Percentiles rank a stretch among this genome's conserved stretches.
These are phyloP conservation scores for Allacma fusca DNA, from an alignment of 2,888 invertebrate species.

Conservation along the genomic window DNA sequence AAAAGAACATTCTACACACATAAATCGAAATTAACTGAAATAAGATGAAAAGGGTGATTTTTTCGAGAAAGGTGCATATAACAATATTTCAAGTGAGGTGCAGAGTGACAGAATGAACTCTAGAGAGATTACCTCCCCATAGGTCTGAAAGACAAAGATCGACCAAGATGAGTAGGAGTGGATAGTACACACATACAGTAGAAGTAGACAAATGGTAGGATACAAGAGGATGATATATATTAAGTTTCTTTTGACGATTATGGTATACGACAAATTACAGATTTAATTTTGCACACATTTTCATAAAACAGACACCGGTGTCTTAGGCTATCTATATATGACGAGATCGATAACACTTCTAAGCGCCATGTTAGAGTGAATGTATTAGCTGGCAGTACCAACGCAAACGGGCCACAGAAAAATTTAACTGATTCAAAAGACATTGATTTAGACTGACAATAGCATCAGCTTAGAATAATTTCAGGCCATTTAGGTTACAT, in stretches of 20 bases:
- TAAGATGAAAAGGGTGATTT: not conserved
- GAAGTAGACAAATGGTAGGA: conserved; percentile 38
- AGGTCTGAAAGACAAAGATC: conserved; percentile 59
- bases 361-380: not conserved
- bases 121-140: conserved; percentile 61
- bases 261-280: not conserved
- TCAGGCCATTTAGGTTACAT: too few species aligned
- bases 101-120: conserved; percentile 31
- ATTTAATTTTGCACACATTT: not conserved
- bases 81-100: conserved; percentile 4
- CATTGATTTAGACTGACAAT: too few species aligned
- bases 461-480: too few species aligned
- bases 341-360: not conserved
- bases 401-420: not conserved
- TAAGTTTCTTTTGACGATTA: conserved; percentile 21
- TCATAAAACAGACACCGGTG: conserved; percentile 19
- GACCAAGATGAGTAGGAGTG: conserved; percentile 53
- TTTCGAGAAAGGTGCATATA: not conserved
- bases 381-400: not conserved
- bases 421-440: too few species aligned
- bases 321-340: conserved; percentile 38
- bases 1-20: conserved; percentile 7
- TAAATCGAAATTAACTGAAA: not conserved
- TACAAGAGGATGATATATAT: conserved; percentile 50
- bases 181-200: conserved; percentile 43